Conservation (phyloP, 2,888 invertebrate genomes). For the Thera obeliscata region DNA sequence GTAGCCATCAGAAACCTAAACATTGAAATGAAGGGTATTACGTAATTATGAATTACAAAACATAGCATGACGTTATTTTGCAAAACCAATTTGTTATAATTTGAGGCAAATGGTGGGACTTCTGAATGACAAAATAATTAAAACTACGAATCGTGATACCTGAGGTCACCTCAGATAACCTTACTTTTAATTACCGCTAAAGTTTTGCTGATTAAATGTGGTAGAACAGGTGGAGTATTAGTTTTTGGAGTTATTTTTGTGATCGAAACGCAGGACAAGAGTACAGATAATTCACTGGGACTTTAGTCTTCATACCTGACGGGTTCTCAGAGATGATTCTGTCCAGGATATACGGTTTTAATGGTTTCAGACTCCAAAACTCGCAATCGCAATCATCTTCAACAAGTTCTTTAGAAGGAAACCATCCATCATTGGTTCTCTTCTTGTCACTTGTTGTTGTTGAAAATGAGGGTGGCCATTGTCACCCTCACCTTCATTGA, state of each 20-base stretch:
- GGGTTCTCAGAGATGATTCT: conserved; percentile 55
- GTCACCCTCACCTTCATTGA: conserved; percentile 50
- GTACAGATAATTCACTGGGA: conserved; percentile 68
- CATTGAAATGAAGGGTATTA: too few species aligned
- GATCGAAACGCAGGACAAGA: conserved; percentile 85
- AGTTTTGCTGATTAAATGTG: conserved; percentile 7
- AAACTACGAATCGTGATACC: conserved; percentile 17
- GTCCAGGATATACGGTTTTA: conserved; percentile 46
- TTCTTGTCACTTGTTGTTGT: conserved; percentile 42
- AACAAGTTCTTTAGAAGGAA: conserved; percentile 56
- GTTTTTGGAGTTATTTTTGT: conserved; percentile 76
- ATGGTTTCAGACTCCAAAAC: conserved; percentile 56
- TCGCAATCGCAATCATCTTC: conserved; percentile 51
- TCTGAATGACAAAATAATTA: conserved; percentile 27
- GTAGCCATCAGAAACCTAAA: background rate
- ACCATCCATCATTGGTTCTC: conserved; percentile 43
- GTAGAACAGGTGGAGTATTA: conserved; percentile 86
- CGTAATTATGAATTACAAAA: too few species aligned
- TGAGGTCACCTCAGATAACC: conserved; percentile 14
- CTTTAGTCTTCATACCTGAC: conserved; percentile 54
- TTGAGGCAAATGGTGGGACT: conserved; percentile 17
- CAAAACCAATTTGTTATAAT: background rate
- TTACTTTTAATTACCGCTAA: background rate
- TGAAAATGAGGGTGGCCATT: conserved; percentile 42
- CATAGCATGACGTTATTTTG: too few species aligned